Base-by-base conservation (phyloP, 2,888 invertebrate species). In the Melipona bicolor region DNA sequence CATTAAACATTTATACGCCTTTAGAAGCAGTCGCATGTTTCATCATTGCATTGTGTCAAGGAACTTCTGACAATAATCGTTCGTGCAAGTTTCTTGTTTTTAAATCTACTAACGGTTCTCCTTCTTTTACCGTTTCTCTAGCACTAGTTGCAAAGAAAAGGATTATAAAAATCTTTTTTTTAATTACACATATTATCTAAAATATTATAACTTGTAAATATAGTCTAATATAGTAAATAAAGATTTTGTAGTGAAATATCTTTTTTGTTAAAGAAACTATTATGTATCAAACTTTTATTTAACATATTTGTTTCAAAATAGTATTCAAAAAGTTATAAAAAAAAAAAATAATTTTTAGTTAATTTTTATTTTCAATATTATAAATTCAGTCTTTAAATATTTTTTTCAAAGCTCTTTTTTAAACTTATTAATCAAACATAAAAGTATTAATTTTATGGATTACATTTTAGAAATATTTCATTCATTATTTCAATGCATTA, bases 1-100 rank as follows among this genome's bases (percentile, higher is more conserved):
- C 77, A 86, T 87, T 87, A 87, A 88, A 87, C 78, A 83, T 86
- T 79, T 86, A 88, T 81, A 52, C 62, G 59, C 75, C 62, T 77
- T 78, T 52, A 74, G 67, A 81, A 67, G 54, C 71, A 67, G 54
- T 71, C 61, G 78, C 70, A 69, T 69, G 61, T 80, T 72, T 73
- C 70, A 64, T 81, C 79, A 76, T 86, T 82, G 81, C 79, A 76
- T 83, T 82, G 81, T 87, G 88, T 81, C 81, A 86, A 87, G 88
- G 85, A 87, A 88, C 88, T 76, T 78, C 36, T 69, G 11, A 70
- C 79, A 75, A 83, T 87, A 79, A 89, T 87, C 72, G 68, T 36
- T 49, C 24, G 32, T 36, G 62, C 36, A 79, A 49, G 77, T 21
- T 62, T 71, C 17, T 72, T 80, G n/a, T 69, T 59, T 64, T 43